Conservation (phyloP, 2,113 vertebrate species). For the Uria aalge region DNA sequence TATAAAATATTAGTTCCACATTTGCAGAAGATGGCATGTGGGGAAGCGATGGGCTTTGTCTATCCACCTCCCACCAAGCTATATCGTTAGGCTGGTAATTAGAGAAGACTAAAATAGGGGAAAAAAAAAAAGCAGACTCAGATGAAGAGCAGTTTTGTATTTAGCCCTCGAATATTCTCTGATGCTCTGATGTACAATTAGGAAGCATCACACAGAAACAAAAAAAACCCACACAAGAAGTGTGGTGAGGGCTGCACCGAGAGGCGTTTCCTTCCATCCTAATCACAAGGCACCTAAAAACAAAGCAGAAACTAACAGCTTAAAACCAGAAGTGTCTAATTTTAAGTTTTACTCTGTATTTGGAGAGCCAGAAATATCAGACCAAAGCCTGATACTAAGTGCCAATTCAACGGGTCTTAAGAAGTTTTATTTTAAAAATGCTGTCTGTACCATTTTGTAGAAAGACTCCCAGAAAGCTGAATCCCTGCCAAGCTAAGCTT, state of each 20-base stretch:
- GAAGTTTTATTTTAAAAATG: constrained; percentile 37
- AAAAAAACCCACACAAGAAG: neutral
- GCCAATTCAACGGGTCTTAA: neutral
- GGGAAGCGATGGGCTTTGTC: neutral
- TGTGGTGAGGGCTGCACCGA: accelerated
- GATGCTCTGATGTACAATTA: constrained; percentile 60
- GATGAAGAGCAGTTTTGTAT: constrained; percentile 32
- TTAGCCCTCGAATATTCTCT: constrained; percentile 29
- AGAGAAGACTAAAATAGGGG: constrained; percentile 21
- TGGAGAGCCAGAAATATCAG: constrained; percentile 25
- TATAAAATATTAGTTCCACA: constrained; percentile 3
- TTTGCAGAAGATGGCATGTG: neutral
- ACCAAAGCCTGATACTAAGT: neutral
- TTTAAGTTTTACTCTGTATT: constrained; percentile 16
- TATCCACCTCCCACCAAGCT: neutral
- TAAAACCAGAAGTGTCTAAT: constrained; percentile 25
- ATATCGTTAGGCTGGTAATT: constrained; percentile 41
- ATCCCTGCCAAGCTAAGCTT: constrained; percentile 34
- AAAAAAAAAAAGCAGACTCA: neutral
- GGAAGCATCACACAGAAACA: neutral
- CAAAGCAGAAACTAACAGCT: constrained; percentile 9
- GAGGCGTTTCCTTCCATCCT: neutral
- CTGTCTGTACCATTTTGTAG: neutral
- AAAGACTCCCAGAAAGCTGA: neutral
- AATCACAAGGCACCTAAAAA: constrained; percentile 26